phyloP scores from a whole-genome alignment of 2,113 vertebrate species.

The Paralichthys olivaceus region DNA sequence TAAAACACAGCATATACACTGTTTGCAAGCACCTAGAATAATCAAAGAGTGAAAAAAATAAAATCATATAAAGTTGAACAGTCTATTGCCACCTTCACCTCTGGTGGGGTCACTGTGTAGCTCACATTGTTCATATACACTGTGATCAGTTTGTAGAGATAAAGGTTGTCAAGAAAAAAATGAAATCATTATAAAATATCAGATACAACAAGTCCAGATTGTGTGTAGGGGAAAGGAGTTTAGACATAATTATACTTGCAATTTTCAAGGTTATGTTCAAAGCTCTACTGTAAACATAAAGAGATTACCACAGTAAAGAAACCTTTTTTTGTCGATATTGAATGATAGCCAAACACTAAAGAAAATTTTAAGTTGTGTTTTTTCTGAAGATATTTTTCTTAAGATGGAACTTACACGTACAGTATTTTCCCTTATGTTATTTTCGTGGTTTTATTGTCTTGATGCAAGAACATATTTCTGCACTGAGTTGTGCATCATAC shows the following conservation, averaged over 20 bases:
- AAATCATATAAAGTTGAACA: background rate
- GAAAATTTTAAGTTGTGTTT: constrained; percentile 20
- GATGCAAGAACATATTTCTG: background rate
- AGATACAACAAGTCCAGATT: background rate
- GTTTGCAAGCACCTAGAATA: background rate
- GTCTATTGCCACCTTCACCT: background rate
- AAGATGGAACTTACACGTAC: background rate
- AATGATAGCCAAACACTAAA: constrained; percentile 8
- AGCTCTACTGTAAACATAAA: constrained; percentile 10
- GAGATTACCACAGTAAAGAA: constrained; percentile 32
- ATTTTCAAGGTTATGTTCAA: constrained; percentile 20
- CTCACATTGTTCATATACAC: background rate
- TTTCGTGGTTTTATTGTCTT: constrained; percentile 15
- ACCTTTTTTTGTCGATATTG: constrained; percentile 19
- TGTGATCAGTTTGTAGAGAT: too few relatives aligned
- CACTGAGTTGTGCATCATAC: background rate
- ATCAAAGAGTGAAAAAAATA: background rate
- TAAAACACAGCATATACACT: background rate
- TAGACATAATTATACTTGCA: background rate
- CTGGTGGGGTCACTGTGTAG: background rate
- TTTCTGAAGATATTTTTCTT: constrained; percentile 3
- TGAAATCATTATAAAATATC: background rate
- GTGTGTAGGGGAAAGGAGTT: background rate
- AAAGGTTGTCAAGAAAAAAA: background rate
- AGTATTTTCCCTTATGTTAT: constrained; percentile 1